A percentile compares a stretch with the other conserved stretches of the same genome.
These are phyloP conservation scores for Callimorpha dominula DNA, from an alignment of 2,888 invertebrate genomes.

Conservation along the genomic window DNA sequence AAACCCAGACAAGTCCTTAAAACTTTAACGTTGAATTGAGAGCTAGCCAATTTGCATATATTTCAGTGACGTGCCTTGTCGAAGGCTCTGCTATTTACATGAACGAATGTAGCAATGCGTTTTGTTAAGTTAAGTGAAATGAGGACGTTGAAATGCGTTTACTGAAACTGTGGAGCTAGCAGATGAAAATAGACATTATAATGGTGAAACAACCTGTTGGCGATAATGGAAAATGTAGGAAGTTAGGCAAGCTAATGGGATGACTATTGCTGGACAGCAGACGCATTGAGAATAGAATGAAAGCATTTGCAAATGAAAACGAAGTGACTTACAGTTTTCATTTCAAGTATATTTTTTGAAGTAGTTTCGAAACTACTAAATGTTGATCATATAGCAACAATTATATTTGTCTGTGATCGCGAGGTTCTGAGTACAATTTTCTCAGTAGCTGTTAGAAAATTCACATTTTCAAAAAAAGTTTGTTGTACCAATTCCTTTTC, in stretches of 20 bases:
- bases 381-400: too few relatives aligned
- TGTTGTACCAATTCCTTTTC: too few relatives aligned
- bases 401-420: too few relatives aligned
- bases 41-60: conserved; percentile 76
- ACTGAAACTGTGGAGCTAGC: conserved; percentile 33
- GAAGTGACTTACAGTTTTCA: not conserved
- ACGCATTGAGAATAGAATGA: not conserved
- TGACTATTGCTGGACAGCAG: not conserved
- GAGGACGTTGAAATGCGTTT: conserved; percentile 46
- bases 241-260: not conserved
- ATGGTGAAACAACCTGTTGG: conserved; percentile 21
- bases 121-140: conserved; percentile 50
- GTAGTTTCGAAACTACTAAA: too few relatives aligned
- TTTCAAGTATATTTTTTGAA: not conserved
- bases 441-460: too few relatives aligned
- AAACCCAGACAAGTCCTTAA: conserved; percentile 46
- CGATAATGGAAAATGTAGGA: not conserved
- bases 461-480: too few relatives aligned
- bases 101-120: conserved; percentile 56
- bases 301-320: not conserved
- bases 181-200: conserved; percentile 13
- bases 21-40: conserved; percentile 64
- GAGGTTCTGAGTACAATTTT: too few relatives aligned
- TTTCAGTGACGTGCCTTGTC: conserved; percentile 64
- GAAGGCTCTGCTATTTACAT: conserved; percentile 59